A percentile compares a stretch with the other conserved stretches of the same genome.
Conservation (phyloP, 2,888 invertebrate genomes). For the Ischnura elegans region DNA sequence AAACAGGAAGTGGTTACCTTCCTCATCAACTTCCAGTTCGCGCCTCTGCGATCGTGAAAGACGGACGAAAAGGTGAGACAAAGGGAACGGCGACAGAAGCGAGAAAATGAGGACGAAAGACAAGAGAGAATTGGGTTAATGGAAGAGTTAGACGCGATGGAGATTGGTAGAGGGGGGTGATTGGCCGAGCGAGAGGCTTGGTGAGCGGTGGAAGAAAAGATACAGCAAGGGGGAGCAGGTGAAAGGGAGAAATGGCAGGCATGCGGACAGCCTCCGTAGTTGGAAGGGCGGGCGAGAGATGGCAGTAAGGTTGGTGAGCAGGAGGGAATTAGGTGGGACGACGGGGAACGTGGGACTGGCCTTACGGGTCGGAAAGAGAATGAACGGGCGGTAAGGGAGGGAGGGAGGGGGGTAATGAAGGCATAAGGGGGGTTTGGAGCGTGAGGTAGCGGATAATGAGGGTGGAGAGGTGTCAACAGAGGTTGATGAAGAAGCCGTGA, state of each 20-base stretch:
- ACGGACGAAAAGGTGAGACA: background rate
- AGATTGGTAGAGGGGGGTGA: background rate
- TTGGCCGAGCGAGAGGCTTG: background rate
- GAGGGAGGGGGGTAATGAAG: background rate
- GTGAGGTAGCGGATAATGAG: conserved; percentile 52
- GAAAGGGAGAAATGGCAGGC: background rate
- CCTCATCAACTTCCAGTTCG: background rate
- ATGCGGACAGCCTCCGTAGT: background rate
- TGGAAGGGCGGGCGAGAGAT: background rate
- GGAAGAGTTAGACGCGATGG: background rate
- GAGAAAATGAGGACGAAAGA: background rate
- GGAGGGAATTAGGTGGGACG: background rate
- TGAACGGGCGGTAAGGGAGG: background rate
- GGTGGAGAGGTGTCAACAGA: conserved; percentile 52
- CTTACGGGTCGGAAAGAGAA: too few relatives aligned
- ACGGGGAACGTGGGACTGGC: background rate
- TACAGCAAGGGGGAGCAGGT: background rate
- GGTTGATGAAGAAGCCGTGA: conserved; percentile 62
- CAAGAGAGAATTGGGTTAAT: conserved; percentile 4
- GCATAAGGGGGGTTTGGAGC: background rate
- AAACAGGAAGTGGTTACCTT: too few relatives aligned
- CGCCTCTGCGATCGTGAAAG: background rate
- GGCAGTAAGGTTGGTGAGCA: background rate
- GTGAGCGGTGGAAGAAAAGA: background rate
- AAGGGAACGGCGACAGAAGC: background rate